Evolutionary conservation across 1,140 invertebrate species (phyloP), one percentile per base, ranked within the genome.

Genomic region (Drosophila ohnishii): DNA sequence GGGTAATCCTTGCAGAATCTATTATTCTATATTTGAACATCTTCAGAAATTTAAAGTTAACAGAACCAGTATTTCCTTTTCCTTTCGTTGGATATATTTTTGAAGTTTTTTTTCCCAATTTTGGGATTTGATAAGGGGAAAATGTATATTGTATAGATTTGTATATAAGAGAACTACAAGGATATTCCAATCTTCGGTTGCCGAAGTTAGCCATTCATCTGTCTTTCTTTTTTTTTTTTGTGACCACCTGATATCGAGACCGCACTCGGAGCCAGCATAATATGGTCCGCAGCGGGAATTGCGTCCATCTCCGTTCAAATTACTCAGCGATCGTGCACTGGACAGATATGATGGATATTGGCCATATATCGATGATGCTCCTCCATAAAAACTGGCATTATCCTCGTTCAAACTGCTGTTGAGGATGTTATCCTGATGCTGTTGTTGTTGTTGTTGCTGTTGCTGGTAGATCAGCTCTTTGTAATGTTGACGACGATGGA

Each of bases 221-320:
- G 19, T 25, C 64, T 57, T 51, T 28, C 16, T 63, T 32, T 30
- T 32, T 56, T 34, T 55, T 62, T n/a, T 44, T 14, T 58, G 45
- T 72, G 84, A 87, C 79, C 80, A 87, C 83, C 83, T 87, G 83
- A 87, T 88, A 87, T 87, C 83, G 44, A 79, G 50, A 59, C 71
- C 87, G 85, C 90, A 91, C 63, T 91, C 90, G 55, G 88, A 91
- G 66, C 88, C 83, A 72, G 90, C 80, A 76, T 91, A 91, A 80
- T 78, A 61, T 57, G 78, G 66, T 51, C 78, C 51, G 47, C 59
- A 79, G 50, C 72, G 39, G 35, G 66, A 77, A 34, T 45, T 59
- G 34, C 72, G 66, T 61, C 78, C 75, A 47, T 70, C 78, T n/a
- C 64, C 66, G 60, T 78, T 80, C 32, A 84, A 63, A 72, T 89